These are phyloP conservation scores for Vipera latastei DNA, from an alignment of 2,797 vertebrate genomes.

Conservation along the genomic window DNA sequence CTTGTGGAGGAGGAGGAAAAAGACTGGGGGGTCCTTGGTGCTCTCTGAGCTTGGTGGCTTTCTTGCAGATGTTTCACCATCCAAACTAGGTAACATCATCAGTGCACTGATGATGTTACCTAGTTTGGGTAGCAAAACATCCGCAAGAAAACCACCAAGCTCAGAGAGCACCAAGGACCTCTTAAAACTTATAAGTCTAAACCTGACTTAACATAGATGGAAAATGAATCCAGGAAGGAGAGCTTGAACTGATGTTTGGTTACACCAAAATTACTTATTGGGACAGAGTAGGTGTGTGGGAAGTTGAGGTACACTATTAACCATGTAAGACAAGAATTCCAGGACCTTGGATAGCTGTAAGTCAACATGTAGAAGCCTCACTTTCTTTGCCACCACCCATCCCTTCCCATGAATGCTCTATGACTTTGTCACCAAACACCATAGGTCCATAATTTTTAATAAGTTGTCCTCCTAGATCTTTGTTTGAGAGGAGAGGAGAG, in stretches of 20 bases:
- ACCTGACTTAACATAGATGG: not conserved
- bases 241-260: not conserved
- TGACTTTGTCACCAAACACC: not conserved
- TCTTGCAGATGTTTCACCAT: too few relatives aligned
- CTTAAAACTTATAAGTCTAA: not conserved
- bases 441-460: not conserved
- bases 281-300: not conserved
- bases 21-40: too few relatives aligned
- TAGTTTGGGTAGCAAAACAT: too few relatives aligned
- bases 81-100: not conserved
- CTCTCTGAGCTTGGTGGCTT: too few relatives aligned
- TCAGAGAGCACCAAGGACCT: not conserved
- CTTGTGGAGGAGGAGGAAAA: too few relatives aligned
- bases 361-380: not conserved
- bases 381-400: not conserved
- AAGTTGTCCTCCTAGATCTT: not conserved
- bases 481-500: too few relatives aligned
- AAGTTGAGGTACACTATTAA: not conserved
- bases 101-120: too few relatives aligned
- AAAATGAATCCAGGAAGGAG: not conserved
- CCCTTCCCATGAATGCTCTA: not conserved
- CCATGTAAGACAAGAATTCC: not conserved
- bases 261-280: not conserved
- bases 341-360: conserved; percentile 11
- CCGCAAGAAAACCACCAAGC: not conserved